Evolutionary conservation across 2,888 invertebrate genomes (phyloP), one percentile per base, ranked within the genome.

Genomic region (Athalia rosae): DNA sequence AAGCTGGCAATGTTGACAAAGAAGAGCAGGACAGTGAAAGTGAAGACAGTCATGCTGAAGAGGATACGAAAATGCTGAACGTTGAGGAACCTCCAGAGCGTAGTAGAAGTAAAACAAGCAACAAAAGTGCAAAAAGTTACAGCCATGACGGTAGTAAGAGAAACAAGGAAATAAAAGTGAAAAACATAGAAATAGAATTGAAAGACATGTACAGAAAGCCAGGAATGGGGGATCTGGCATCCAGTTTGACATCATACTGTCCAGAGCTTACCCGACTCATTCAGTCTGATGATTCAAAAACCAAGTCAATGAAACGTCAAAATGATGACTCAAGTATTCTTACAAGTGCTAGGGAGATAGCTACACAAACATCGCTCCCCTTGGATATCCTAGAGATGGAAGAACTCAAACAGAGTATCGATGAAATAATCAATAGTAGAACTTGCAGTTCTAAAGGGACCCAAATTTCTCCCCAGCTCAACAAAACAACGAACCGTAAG

Each of bases 341-440:
- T 9, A 11, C 71, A 11, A 87, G 86, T 0, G 77, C 77, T 13
- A 82, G 89, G 13, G 90, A 90, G 84, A 89, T 89, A 77, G 87
- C 89, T 0, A 90, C 90, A 9, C 89, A 89, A 80, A 89, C 90
- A 1, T 88, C 88, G 0, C 78, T 89, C 8, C 89, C 89, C 0
- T 82, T 90, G 45, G 89, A 89, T 77, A 86, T 89, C 77, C 79
- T 89, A 28, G 89, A 90, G 79, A 89, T 89, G 89, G 89, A 89
- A 64, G 89, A 87, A 76, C 81, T 89, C n/a, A 88, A 89, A 77
- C 87, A 89, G 76, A 89, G 87, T 77, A 89, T 89, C 79, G 88
- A 89, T 63, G 89, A 89, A 71, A 87, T 89, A 66, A 88, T 89
- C 43, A 89, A 87, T 76, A 89, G 85, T 77, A 83, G 88, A 13